These are phyloP conservation scores for Aramus guarauna DNA, from an alignment of 2,113 vertebrate species.

Conservation along the genomic window DNA sequence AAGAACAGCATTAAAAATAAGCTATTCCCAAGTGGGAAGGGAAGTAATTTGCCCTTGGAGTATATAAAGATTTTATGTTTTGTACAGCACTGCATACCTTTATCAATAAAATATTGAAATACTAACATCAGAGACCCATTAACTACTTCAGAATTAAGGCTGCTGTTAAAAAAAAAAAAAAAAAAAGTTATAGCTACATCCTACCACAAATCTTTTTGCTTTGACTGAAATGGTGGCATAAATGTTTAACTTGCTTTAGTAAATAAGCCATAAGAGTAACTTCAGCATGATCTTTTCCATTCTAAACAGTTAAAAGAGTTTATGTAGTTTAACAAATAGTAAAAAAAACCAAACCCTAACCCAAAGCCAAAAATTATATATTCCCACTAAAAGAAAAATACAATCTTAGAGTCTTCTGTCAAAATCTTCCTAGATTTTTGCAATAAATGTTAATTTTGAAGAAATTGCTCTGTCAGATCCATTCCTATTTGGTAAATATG, in stretches of 20 bases:
- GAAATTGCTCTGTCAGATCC: background rate
- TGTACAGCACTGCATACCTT: background rate
- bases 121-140: background rate
- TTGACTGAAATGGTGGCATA: background rate
- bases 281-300: background rate
- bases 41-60: conserved; percentile 22
- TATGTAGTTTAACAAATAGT: background rate
- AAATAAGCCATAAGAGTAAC: background rate
- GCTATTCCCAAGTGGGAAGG: conserved; percentile 5
- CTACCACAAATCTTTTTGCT: background rate
- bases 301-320: background rate
- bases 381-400: background rate
- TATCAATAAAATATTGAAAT: conserved; percentile 33
- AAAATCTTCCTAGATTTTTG: background rate
- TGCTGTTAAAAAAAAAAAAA: background rate
- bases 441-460: background rate
- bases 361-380: background rate
- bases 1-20: conserved; percentile 51
- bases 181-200: background rate
- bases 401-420: background rate
- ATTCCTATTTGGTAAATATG: background rate
- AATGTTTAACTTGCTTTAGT: background rate
- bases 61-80: conserved; percentile 60
- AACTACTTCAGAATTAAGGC: background rate
- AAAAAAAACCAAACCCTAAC: background rate